Conservation (phyloP, 1,140 invertebrate species). For the Panagrolaimus sp. region DNA sequence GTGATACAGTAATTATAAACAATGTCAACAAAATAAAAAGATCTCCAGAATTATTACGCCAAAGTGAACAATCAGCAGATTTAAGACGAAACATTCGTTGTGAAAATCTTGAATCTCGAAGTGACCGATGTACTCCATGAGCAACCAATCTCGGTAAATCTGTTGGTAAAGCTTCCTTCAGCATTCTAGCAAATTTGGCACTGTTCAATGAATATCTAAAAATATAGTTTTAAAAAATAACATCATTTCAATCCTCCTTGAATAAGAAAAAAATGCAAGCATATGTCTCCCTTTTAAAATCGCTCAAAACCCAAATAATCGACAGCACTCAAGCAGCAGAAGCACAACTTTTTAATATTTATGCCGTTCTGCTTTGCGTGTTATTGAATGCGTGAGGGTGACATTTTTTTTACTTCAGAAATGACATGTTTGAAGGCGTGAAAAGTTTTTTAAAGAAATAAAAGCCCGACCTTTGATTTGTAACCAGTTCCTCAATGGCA, state of each 20-base stretch:
- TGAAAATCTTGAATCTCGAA: neutral
- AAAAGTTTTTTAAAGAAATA: too few relatives aligned
- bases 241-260: too few relatives aligned
- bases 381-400: too few relatives aligned
- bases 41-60: constrained; percentile 10
- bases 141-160: neutral
- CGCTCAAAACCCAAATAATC: too few relatives aligned
- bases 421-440: too few relatives aligned
- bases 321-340: too few relatives aligned
- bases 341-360: too few relatives aligned
- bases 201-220: constrained; percentile 12
- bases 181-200: constrained; percentile 11
- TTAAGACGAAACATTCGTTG: neutral
- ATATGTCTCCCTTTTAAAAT: too few relatives aligned
- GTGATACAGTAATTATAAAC: neutral
- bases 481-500: constrained; percentile 15
- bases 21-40: neutral
- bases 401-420: too few relatives aligned
- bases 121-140: constrained; percentile 4
- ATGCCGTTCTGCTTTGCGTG: too few relatives aligned
- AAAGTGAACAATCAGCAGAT: neutral
- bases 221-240: too few relatives aligned
- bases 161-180: neutral
- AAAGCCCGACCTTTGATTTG: constrained; percentile 5
- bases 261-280: too few relatives aligned